These are phyloP conservation scores for Acrobasis suavella DNA, from an alignment of 2,888 invertebrate species.

Conservation along the genomic window DNA sequence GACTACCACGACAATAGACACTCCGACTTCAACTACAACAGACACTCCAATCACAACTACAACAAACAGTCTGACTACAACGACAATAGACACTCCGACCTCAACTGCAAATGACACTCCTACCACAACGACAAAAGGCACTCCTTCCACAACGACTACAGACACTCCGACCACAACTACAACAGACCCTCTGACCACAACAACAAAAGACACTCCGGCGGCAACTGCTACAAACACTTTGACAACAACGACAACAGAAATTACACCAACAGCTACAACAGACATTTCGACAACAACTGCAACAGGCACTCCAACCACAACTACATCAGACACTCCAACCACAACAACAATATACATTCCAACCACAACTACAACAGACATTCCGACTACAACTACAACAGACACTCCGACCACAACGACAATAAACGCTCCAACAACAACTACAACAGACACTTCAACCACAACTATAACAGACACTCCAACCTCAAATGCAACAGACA, in stretches of 20 bases:
- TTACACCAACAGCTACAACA: background rate
- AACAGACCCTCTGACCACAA: background rate
- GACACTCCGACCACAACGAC: background rate
- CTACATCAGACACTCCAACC: background rate
- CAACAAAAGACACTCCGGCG: background rate
- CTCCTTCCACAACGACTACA: background rate
- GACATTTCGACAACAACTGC: background rate
- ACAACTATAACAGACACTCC: background rate
- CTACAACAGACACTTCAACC: background rate
- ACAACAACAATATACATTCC: background rate
- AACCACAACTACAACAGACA: background rate
- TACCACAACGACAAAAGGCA: background rate
- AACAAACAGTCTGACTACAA: background rate
- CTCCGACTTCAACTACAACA: background rate
- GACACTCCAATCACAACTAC: background rate
- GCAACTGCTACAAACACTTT: conserved; percentile 8
- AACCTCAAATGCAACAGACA: conserved; percentile 4
- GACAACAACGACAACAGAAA: background rate
- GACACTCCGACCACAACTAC: background rate
- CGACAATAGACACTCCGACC: background rate
- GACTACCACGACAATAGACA: background rate
- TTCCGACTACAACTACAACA: background rate
- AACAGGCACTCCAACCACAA: background rate
- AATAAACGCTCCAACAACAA: background rate
- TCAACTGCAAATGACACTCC: background rate